Evolutionary conservation across 1,140 invertebrate genomes (phyloP), one percentile per base, ranked within the genome.

Genomic region (Drosophila ananassae): DNA sequence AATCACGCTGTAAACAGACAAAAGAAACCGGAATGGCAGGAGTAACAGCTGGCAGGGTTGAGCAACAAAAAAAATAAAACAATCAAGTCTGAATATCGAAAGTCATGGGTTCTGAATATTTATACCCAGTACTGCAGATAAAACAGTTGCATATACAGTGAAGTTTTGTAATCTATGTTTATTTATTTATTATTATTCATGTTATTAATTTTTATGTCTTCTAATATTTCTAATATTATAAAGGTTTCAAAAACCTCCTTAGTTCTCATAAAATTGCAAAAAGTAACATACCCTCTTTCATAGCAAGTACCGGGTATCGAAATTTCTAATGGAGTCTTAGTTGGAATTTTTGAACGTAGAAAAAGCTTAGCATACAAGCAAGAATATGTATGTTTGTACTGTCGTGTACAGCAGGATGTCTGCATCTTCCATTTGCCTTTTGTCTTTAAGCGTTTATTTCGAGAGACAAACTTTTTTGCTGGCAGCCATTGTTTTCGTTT

Each of bases 1-100:
- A 84, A 85, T 80, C 61, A 53, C 81, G 73, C 77, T 81, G 64
- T 82, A 75, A 78, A 67, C 69, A 81, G 82, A 69, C 55, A 75
- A 85, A 67, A 78, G 74, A 48, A 48, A 75, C 25, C 59, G 63
- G 39, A 54, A 39, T 50, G 54, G 61, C 37, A 44, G 47, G 24
- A 37, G 39, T 53, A 44, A 50, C 59, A 50, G 28, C 54, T 50
- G 44, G 2, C 52, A 12, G 50, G 24, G 24, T 8, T 28, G 41
- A 39, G 41, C 22, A 55, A 73, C 39, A 30, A 21, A 73, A 47
- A 30, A 21, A 32, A 58, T 59, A 44, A 51, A 30, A 37, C 12
- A 37, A 37, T 37, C 34, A 37, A 37, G 10, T 37, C 34, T 12
- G 10, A 37, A 37, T 12, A 37, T 3, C 34, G 3, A n/a, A 37